Evolutionary conservation across 2,797 vertebrate species (phyloP), one percentile per base, ranked within the genome.

Genomic region (Protonibea diacanthus): DNA sequence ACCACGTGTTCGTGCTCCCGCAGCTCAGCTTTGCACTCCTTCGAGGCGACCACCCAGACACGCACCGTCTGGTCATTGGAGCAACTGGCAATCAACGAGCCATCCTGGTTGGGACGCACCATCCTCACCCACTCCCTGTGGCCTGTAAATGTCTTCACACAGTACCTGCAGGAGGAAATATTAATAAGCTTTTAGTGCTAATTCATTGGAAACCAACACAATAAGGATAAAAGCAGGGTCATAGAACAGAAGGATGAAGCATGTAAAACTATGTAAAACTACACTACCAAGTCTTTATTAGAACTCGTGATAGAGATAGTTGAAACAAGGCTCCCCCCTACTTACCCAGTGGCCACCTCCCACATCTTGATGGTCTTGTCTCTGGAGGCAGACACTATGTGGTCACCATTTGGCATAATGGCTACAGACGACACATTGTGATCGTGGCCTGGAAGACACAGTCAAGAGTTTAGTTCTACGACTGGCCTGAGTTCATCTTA

Each of bases 281-380:
- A 33, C 14, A 42, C 40, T 2, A 21, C 17, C 12, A 5, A 25
- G 9, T n/a, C 2, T 23, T 5, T 47, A 13, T 25, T 6, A 38
- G 8, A 58, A 57, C 18, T 20, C 21, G 4, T 27, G 10, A 1
- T 13, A 18, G 4, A 6, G 9, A 44, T 9, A 58, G 40, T 9
- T 44, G 11, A 76, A 40, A 71, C 10, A n/a, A 38, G 51, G 4
- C 15, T 45, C 7, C 15, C 17, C 14, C 29, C 64, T 44, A 95
- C 97, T 97, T 93, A 99, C 98, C 98, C 98, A 95, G 98, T 99
- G 67, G 99, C 97, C 84, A 99, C 97, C 93, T 99, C 98, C 98
- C 98, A 99, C 98, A 99, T 99, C 95, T 99, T 99, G 86, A 99
- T 99, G 93, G 97, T 99, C 96, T 99, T 99, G 95, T 99, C 98